phyloP scores from a whole-genome alignment of 92 coral and sea anemone genomes.

The Hydrozoanthus gracilis region DNA sequence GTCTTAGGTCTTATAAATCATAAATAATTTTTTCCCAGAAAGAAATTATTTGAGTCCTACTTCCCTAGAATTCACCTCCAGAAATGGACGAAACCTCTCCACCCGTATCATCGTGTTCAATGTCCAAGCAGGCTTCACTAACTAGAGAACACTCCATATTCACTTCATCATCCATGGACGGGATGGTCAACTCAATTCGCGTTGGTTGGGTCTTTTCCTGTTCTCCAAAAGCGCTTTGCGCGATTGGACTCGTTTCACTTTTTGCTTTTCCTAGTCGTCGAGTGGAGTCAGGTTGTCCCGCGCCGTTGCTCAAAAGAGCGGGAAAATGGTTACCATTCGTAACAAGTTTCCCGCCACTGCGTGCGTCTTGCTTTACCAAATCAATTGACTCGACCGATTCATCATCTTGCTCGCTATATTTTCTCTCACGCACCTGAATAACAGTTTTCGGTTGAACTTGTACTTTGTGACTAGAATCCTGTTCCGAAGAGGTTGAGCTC shows the following conservation, averaged over 20 bases:
- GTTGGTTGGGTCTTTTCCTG: constrained; percentile 59
- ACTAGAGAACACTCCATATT: constrained; percentile 64
- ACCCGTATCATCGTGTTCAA: constrained; percentile 79
- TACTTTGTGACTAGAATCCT: constrained; percentile 21
- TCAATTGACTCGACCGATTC: not conserved
- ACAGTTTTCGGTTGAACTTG: constrained; percentile 1
- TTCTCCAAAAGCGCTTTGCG: constrained; percentile 12
- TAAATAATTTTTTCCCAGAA: not conserved
- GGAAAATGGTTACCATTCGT: constrained; percentile 6
- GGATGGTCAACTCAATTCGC: constrained; percentile 85
- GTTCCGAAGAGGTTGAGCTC: constrained; percentile 32
- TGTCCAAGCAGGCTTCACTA: constrained; percentile 71
- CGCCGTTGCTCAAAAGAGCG: constrained; percentile 7
- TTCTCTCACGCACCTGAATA: constrained; percentile 28
- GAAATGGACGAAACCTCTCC: constrained; percentile 93
- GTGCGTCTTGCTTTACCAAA: not conserved
- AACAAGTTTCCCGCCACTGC: constrained; percentile 10
- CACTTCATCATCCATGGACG: constrained; percentile 76
- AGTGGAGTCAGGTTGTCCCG: not conserved
- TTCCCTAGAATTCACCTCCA: constrained; percentile 84
- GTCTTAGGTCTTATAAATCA: too few species aligned
- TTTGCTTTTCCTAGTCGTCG: not conserved
- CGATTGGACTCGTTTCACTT: constrained; percentile 6
- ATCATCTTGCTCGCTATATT: not conserved
- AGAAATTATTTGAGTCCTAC: not conserved